Conservation (phyloP, 2,113 vertebrate species). For the Phoenicopterus ruber region DNA sequence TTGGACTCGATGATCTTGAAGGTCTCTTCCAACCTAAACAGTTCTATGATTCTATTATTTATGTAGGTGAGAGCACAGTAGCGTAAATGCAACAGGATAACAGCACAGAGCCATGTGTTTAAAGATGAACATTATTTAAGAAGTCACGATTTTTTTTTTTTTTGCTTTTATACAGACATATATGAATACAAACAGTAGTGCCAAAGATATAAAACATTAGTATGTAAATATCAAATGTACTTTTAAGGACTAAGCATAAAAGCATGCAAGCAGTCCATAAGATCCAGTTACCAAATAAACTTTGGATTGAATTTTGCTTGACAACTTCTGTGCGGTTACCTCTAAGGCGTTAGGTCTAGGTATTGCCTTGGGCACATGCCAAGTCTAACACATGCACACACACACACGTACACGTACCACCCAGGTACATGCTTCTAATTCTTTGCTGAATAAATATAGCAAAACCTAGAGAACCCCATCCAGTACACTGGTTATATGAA, state of each 20-base stretch:
- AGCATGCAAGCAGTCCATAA: background rate
- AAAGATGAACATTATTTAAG: background rate
- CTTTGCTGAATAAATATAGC: background rate
- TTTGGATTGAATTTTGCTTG: background rate
- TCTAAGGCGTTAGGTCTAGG: accelerated
- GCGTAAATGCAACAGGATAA: background rate
- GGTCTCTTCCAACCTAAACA: too few relatives aligned
- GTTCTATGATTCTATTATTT: too few relatives aligned
- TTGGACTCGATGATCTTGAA: too few relatives aligned
- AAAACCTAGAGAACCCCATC: background rate
- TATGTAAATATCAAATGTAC: background rate
- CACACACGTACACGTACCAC: background rate
- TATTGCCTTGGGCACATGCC: background rate
- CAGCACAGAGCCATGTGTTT: background rate
- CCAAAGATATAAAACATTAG: background rate
- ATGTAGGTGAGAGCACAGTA: background rate
- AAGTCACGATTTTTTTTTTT: background rate
- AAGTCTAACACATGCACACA: background rate
- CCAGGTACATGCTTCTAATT: background rate
- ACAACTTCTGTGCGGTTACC: background rate
- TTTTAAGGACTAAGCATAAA: background rate
- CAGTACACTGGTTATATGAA: background rate
- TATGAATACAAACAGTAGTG: background rate
- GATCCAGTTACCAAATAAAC: background rate
- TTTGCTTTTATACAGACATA: background rate